Conservation (phyloP, 2,888 invertebrate genomes). For the Odontocolon sp. region DNA sequence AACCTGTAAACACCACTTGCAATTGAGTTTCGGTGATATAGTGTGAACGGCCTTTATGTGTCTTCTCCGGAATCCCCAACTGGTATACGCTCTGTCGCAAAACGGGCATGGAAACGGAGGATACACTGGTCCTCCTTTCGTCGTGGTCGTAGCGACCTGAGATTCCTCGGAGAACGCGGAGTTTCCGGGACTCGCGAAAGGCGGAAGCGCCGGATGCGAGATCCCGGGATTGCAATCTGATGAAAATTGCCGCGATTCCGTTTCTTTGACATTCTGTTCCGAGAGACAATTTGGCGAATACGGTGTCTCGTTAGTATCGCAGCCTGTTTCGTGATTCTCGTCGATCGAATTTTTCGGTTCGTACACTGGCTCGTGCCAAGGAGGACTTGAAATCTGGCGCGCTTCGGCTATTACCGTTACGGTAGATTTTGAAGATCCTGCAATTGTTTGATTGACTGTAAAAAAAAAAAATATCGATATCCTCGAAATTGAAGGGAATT, state of each 20-base stretch:
- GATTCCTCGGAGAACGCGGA: slow-evolving; percentile 58
- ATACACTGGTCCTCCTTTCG: slow-evolving; percentile 58
- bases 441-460: slow-evolving; percentile 60
- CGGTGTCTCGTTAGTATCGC: slow-evolving; percentile 24
- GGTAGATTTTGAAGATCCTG: slow-evolving; percentile 66
- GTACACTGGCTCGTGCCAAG: slow-evolving; percentile 49
- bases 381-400: slow-evolving; percentile 61
- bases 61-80: slow-evolving; percentile 85
- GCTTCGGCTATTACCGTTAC: slow-evolving; percentile 72
- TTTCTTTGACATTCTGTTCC: slow-evolving; percentile 8
- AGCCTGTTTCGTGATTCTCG: slow-evolving; percentile 37
- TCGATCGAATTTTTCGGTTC: slow-evolving; percentile 44
- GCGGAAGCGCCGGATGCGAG: slow-evolving; percentile 59
- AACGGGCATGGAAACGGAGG: slow-evolving; percentile 85
- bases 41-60: slow-evolving; percentile 85
- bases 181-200: slow-evolving; percentile 54
- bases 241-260: slow-evolving; percentile 13
- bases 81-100: slow-evolving; percentile 85
- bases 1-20: slow-evolving; percentile 82
- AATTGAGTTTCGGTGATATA: slow-evolving; percentile 81
- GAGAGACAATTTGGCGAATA: neutral
- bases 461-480: slow-evolving; percentile 7
- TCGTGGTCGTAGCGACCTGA: slow-evolving; percentile 3
- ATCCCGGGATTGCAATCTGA: slow-evolving; percentile 51
- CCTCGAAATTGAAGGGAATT: no score